Evolutionary conservation across 2,113 vertebrate genomes (phyloP).

Genomic region (Formicarius rufipectus): DNA sequence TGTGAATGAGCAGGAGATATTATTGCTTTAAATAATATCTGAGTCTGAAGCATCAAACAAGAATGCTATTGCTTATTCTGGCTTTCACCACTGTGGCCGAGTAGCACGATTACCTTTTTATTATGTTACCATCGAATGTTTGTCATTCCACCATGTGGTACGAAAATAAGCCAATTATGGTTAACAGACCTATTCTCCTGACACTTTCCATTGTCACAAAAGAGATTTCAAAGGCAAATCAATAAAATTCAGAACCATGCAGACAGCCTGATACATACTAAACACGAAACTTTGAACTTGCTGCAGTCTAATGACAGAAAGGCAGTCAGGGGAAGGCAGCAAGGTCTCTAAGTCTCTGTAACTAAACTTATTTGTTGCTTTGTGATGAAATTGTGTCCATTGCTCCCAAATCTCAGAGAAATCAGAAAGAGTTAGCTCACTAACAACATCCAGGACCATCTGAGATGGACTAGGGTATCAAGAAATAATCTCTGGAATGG

Average conservation of each 20-base stretch:
- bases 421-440: too few species aligned
- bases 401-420: background rate
- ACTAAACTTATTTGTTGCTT: background rate
- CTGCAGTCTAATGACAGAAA: background rate
- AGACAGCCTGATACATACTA: slow-evolving; percentile 5
- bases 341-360: background rate
- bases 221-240: slow-evolving; percentile 37
- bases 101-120: background rate
- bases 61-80: background rate
- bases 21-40: background rate
- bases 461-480: background rate
- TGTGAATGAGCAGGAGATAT: background rate
- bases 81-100: background rate
- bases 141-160: background rate
- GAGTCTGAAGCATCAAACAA: background rate
- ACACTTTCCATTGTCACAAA: background rate
- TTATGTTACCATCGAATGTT: background rate
- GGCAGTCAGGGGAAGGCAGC: background rate
- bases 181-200: background rate
- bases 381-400: background rate
- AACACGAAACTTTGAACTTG: background rate
- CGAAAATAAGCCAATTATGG: slow-evolving; percentile 17
- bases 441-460: background rate
- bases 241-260: background rate
- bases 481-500: background rate